Base-by-base conservation (phyloP, 64 coral and sea anemone genomes). In the Montipora efflorescens region DNA sequence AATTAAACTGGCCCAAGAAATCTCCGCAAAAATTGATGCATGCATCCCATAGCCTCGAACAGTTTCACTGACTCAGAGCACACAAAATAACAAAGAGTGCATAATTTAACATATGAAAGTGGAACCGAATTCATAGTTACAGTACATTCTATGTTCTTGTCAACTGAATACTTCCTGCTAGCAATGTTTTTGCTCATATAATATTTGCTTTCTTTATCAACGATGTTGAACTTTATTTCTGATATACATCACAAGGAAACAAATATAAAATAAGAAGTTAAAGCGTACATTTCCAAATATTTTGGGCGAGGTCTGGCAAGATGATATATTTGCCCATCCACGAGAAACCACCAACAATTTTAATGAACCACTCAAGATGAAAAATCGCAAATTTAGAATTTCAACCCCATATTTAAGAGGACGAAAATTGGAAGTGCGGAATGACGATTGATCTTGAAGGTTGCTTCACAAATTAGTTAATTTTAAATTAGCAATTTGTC, bases 251-350 rank as follows among this genome's bases (percentile, higher is more conserved):
- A 71, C 28, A 46, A 16, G 81, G 48, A 48, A 84, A 85, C 16
- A 21, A 18, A 85, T 52, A 70, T 71, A 85, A 57, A 57, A 57
- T 11, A 6, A 36, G 66, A 9, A 44, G 36, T 69, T 84, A 47
- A 64, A 7, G 14, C 9, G 9, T 84, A 16, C 57, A 67, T 84
- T 47, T 84, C 81, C 4, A n/a, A 47, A 8, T 5, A 46, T 67
- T 47, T 49, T 16, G 11, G 66, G 64, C 16, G 45, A 70, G 10
- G 43, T 67, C 25, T 46, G 12, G 28, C 23, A 21, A 83, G 9
- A 46, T 67, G 59, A 67, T 70, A 16, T 84, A 85, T 85, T 85
- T 85, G 82, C 7, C 64, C 64, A 71, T 71, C 49, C 48, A 50
- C 8, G 18, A 22, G 18, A 85, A 69, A 67, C 62, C 62, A 85